Evolutionary conservation across 2,888 invertebrate genomes (phyloP).

Genomic region (Biston stratarius): DNA sequence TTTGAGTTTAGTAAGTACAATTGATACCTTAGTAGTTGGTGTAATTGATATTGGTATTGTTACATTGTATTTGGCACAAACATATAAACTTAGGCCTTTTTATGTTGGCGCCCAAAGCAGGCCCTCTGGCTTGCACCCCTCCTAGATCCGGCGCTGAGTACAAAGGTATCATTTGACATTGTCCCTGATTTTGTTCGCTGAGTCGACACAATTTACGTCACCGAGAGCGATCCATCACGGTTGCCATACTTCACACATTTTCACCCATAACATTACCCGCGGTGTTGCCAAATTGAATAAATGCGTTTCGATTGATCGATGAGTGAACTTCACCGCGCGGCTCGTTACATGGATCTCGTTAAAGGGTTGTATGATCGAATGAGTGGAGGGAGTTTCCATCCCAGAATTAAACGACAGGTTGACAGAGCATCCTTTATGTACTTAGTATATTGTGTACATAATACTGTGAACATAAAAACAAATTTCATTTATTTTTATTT

Average conservation of each 20-base stretch:
- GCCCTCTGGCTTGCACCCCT: too few species aligned
- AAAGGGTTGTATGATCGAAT: slow-evolving; percentile 31
- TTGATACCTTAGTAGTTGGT: too few species aligned
- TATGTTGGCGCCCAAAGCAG: too few species aligned
- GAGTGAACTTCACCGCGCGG: slow-evolving; percentile 38
- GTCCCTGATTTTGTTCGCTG: slow-evolving; percentile 15
- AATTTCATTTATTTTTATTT: too few species aligned
- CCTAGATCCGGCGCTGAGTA: neutral
- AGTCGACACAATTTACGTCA: slow-evolving; percentile 30
- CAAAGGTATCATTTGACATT: slow-evolving; percentile 11
- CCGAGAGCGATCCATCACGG: slow-evolving; percentile 57
- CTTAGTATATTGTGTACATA: neutral
- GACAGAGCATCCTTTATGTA: neutral
- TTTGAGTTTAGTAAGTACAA: too few species aligned
- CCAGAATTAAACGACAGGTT: neutral
- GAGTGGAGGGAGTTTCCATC: neutral
- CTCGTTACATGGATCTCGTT: slow-evolving; percentile 23
- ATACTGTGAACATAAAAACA: neutral
- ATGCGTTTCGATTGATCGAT: slow-evolving; percentile 63
- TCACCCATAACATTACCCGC: slow-evolving; percentile 53
- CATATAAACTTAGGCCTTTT: too few species aligned
- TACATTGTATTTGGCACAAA: too few species aligned
- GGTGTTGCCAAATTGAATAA: slow-evolving; percentile 65
- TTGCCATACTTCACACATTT: slow-evolving; percentile 36
- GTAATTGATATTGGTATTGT: too few species aligned